These are phyloP conservation scores for Corythaeola cristata DNA, from an alignment of 2,113 vertebrate species.

Conservation along the genomic window DNA sequence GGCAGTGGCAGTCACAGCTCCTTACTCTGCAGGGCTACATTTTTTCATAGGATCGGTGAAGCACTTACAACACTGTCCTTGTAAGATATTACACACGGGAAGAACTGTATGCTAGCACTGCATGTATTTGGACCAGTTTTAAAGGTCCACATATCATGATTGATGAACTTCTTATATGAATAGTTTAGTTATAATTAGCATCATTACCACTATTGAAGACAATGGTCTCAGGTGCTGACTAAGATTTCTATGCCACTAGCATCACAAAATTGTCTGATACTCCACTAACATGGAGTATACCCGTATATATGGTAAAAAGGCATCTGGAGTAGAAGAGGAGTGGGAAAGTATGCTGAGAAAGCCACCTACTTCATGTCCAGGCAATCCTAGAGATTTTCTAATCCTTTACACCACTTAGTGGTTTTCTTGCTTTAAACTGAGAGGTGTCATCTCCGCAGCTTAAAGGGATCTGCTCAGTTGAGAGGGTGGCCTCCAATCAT, in stretches of 20 bases:
- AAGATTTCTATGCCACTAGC: neutral
- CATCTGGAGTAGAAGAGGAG: neutral
- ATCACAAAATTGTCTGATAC: neutral
- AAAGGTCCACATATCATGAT: neutral
- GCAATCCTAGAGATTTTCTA: neutral
- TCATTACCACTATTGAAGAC: neutral
- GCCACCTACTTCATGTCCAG: neutral
- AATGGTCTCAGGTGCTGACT: neutral
- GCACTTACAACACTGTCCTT: neutral
- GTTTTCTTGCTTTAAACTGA: neutral
- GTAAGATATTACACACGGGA: neutral
- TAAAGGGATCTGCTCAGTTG: constrained; percentile 1
- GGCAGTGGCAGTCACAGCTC: neutral
- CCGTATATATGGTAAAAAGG: neutral
- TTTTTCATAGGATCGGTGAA: neutral
- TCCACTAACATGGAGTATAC: neutral
- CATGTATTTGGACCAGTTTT: neutral
- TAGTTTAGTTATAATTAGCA: neutral
- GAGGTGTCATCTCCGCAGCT: neutral
- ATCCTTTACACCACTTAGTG: neutral
- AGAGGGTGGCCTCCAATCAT: neutral
- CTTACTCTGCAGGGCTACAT: neutral
- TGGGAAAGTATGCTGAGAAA: neutral
- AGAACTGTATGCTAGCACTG: neutral
- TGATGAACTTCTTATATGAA: neutral